phyloP scores from a whole-genome alignment of 2,797 vertebrate genomes.

The Apogon talboti region DNA sequence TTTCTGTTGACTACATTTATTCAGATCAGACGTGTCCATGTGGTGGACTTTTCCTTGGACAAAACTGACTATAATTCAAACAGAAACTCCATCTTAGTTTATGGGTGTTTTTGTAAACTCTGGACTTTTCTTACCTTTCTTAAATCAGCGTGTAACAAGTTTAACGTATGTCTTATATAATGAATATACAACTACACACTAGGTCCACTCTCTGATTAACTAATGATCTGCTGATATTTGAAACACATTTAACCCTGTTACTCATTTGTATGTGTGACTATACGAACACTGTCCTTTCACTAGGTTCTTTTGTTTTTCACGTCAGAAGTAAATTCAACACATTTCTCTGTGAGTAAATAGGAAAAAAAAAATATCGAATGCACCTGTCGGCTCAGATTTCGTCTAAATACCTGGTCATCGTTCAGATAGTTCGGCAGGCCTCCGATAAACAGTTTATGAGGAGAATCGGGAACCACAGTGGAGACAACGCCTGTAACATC shows the following conservation, averaged over 20 bases:
- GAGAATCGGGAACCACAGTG: conserved; percentile 86
- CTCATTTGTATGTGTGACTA: too few relatives aligned
- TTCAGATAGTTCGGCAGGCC: conserved; percentile 86
- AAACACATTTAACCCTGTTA: too few relatives aligned
- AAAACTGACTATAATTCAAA: conserved; percentile 9
- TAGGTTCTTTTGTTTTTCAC: background rate
- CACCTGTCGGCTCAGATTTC: conserved; percentile 24
- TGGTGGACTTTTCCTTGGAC: conserved; percentile 59
- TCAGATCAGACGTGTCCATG: background rate
- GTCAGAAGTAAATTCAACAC: conserved; percentile 11
- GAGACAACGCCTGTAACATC: conserved; percentile 80
- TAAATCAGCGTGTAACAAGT: conserved; percentile 46
- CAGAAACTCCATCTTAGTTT: background rate
- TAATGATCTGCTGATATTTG: too few relatives aligned
- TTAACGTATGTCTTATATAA: background rate
- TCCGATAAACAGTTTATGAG: conserved; percentile 86
- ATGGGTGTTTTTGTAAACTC: conserved; percentile 31
- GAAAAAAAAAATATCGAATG: conserved; percentile 15
- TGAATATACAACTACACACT: too few relatives aligned
- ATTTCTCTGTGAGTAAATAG: conserved; percentile 32
- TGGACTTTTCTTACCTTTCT: conserved; percentile 60
- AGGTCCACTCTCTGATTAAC: too few relatives aligned
- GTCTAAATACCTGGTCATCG: conserved; percentile 83
- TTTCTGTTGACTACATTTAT: background rate
- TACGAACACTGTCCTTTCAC: too few relatives aligned